Evolutionary conservation across 2,888 invertebrate species (phyloP).

Genomic region (Lepas anatifera): DNA sequence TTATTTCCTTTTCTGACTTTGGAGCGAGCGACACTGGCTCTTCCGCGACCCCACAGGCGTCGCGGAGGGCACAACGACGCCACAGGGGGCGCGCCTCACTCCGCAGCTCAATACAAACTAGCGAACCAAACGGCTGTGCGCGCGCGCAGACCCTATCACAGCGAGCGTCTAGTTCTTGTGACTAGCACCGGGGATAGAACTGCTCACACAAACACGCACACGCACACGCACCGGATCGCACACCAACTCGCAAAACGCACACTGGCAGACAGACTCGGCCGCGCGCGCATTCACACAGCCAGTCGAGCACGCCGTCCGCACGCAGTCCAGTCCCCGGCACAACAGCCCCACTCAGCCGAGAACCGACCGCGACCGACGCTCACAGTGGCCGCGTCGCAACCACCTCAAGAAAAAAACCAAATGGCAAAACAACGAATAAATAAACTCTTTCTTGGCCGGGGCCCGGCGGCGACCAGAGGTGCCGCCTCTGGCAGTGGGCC

Average conservation of each 20-base stretch:
- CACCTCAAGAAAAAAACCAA: slow-evolving; percentile 6
- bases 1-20: background rate
- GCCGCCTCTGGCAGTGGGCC: background rate
- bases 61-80: background rate
- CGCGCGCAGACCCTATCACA: background rate
- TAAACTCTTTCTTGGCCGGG: slow-evolving; percentile 1
- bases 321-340: no score
- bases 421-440: slow-evolving; percentile 11
- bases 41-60: no score
- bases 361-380: no score
- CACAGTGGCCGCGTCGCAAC: no score
- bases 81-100: background rate
- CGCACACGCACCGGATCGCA: background rate
- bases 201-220: background rate
- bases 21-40: background rate
- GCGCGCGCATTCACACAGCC: no score
- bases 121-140: slow-evolving; percentile 8
- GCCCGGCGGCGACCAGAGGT: background rate
- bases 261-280: no score
- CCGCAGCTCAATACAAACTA: slow-evolving; percentile 3
- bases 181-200: slow-evolving; percentile 3
- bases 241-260: background rate
- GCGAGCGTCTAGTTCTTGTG: slow-evolving; percentile 11
- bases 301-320: background rate
- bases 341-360: no score